Evolutionary conservation across 2,888 invertebrate species (phyloP).

Genomic region (Caenorhabditis imperialis): DNA sequence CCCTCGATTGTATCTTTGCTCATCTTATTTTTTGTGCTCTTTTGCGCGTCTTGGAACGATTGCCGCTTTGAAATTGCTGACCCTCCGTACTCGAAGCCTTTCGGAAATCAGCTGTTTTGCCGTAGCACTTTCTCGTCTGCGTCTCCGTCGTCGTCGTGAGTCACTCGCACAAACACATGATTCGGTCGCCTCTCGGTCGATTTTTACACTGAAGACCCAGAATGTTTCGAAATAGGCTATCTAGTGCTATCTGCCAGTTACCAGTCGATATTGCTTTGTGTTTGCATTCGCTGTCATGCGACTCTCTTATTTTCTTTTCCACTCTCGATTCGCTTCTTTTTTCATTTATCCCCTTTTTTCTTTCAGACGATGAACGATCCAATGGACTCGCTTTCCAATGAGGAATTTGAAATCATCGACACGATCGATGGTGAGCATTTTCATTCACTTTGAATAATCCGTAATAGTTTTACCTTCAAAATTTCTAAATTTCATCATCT

Average conservation of each 20-base stretch:
- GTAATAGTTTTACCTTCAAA: too few species aligned
- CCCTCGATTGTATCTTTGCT: too few species aligned
- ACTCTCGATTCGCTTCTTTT: slow-evolving; percentile 5
- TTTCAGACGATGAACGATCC: slow-evolving; percentile 26
- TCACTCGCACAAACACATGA: slow-evolving; percentile 45
- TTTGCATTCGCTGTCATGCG: slow-evolving; percentile 31
- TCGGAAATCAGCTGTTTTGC: slow-evolving; percentile 43
- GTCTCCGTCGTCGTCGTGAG: slow-evolving; percentile 12
- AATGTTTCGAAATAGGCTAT: slow-evolving; percentile 41
- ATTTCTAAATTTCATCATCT: too few species aligned
- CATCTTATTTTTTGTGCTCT: too few species aligned
- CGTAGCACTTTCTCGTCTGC: slow-evolving; percentile 7
- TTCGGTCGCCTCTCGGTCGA: slow-evolving; percentile 25
- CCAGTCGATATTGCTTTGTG: slow-evolving; percentile 21
- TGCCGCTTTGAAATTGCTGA: too few species aligned
- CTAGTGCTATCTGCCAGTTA: slow-evolving; percentile 23
- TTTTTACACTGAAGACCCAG: slow-evolving; percentile 30
- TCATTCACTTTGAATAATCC: too few species aligned
- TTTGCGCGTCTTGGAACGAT: too few species aligned
- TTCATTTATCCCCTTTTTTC: background rate
- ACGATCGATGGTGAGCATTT: slow-evolving; percentile 26
- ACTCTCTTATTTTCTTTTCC: slow-evolving; percentile 9
- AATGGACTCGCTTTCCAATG: slow-evolving; percentile 34
- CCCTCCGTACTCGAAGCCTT: too few species aligned
- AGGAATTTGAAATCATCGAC: slow-evolving; percentile 46